phyloP scores from a whole-genome alignment of 2,797 vertebrate genomes.

The Hybognathus amarus region DNA sequence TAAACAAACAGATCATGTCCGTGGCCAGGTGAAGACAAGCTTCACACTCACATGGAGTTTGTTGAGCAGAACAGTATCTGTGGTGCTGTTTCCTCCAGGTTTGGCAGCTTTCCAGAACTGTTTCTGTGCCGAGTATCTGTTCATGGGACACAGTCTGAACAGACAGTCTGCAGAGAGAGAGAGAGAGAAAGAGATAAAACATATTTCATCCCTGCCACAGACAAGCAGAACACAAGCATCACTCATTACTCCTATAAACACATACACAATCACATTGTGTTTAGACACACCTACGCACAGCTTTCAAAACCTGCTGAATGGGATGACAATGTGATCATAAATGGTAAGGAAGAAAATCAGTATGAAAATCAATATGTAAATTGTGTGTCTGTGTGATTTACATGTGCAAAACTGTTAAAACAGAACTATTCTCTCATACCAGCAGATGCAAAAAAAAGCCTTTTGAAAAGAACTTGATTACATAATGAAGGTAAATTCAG shows the following conservation, averaged over 20 bases:
- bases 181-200: neutral
- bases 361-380: conserved; percentile 57
- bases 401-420: neutral
- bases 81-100: conserved; percentile 92
- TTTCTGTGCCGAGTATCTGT: conserved; percentile 98
- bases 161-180: conserved; percentile 85
- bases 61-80: conserved; percentile 93
- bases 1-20: conserved; percentile 9
- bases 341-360: conserved; percentile 33
- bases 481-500: neutral
- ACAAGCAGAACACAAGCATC: conserved; percentile 2
- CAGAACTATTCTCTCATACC: neutral
- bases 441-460: neutral
- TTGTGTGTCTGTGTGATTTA: conserved; percentile 15
- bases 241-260: neutral
- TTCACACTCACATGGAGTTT: conserved; percentile 89
- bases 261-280: neutral
- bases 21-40: neutral
- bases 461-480: neutral
- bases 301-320: neutral
- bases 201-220: conserved; percentile 2
- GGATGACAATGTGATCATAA: conserved; percentile 1
- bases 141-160: conserved; percentile 98
- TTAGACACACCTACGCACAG: neutral
- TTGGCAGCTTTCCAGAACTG: conserved; percentile 99